Conservation (phyloP, 2,113 vertebrate species). For the Paradoxurus hermaphroditus region DNA sequence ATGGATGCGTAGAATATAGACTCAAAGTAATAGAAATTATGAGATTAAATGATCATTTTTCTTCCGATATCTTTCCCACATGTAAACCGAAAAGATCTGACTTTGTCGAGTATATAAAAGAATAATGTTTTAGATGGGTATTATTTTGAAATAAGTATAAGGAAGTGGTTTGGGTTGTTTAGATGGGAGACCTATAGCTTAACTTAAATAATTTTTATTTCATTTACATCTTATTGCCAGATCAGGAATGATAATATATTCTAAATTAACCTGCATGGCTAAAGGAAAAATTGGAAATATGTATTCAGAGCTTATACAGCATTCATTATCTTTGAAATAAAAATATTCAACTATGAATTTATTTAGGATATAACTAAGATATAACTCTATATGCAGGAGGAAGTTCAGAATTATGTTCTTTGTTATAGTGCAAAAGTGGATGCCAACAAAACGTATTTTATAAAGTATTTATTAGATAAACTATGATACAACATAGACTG, state of each 20-base stretch:
- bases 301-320: not conserved
- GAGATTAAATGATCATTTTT: not conserved
- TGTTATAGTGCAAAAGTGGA: not conserved
- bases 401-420: not conserved
- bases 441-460: not conserved
- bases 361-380: not conserved
- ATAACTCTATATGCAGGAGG: not conserved
- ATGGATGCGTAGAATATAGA: not conserved
- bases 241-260: not conserved
- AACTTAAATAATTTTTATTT: conserved; percentile 4
- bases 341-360: not conserved
- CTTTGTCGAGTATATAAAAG: not conserved
- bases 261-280: not conserved
- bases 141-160: not conserved
- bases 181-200: not conserved
- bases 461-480: not conserved
- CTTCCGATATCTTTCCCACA: not conserved
- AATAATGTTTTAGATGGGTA: not conserved
- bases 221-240: not conserved
- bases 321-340: not conserved
- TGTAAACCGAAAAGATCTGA: not conserved
- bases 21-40: not conserved
- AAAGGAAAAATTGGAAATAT: not conserved
- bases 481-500: not conserved
- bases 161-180: not conserved